A percentile compares a stretch with the other conserved stretches of the same genome.
phyloP scores from a whole-genome alignment of 1,140 invertebrate genomes.

The Littorina saxatilis region DNA sequence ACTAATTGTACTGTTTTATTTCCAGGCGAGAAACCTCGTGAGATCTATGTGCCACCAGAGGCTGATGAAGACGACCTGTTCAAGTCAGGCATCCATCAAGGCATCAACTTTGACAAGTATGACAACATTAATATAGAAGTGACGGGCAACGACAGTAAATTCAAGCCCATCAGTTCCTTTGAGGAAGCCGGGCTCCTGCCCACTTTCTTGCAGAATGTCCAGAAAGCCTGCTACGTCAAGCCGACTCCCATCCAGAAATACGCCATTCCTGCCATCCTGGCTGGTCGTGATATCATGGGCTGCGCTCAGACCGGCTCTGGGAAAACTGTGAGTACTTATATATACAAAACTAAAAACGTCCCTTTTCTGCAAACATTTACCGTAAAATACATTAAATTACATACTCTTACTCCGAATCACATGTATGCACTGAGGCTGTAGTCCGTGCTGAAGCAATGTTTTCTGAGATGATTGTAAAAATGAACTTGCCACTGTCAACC shows the following conservation, averaged over 20 bases:
- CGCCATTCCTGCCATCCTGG: conserved; percentile 89
- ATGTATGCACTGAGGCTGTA: no score
- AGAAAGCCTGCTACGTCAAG: conserved; percentile 87
- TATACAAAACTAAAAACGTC: no score
- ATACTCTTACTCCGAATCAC: no score
- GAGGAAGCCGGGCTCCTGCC: conserved; percentile 82
- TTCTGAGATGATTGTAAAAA: no score
- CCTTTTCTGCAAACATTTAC: no score
- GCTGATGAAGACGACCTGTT: conserved; percentile 84
- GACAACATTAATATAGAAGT: conserved; percentile 89
- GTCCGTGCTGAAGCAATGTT: no score
- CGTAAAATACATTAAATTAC: no score
- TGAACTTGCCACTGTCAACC: no score
- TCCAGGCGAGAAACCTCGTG: conserved; percentile 42
- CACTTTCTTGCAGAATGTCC: conserved; percentile 86
- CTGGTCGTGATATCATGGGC: conserved; percentile 92
- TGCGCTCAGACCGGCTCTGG: conserved; percentile 99
- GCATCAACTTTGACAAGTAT: conserved; percentile 94
- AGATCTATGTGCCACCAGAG: conserved; percentile 84
- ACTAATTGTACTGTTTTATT: no score
- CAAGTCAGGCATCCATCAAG: conserved; percentile 82
- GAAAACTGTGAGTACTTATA: conserved; percentile 84
- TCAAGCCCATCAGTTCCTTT: conserved; percentile 83
- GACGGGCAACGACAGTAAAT: conserved; percentile 80
- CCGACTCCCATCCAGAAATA: conserved; percentile 97